Conservation (phyloP, 2,113 vertebrate species). For the Rattus norvegicus region DNA sequence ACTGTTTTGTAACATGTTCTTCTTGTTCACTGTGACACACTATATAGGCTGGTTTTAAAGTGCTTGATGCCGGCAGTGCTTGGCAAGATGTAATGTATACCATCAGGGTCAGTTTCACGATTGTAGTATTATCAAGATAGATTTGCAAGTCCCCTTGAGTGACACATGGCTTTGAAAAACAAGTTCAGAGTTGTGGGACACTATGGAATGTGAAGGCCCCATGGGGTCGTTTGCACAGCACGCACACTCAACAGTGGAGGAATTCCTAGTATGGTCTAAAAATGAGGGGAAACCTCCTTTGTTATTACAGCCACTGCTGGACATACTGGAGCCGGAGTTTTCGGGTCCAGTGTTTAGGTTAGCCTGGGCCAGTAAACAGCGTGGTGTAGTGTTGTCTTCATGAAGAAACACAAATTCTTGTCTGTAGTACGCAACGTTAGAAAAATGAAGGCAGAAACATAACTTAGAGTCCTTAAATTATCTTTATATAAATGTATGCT, state of each 20-base stretch:
- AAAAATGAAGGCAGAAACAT: neutral
- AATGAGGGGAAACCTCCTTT: slow-evolving; percentile 11
- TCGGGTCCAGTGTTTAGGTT: neutral
- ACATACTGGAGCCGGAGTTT: neutral
- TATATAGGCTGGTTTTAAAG: slow-evolving; percentile 29
- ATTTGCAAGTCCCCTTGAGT: slow-evolving; percentile 46
- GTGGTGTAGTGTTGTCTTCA: neutral
- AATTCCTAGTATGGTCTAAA: slow-evolving; percentile 55
- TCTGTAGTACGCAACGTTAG: neutral
- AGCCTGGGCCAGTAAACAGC: neutral
- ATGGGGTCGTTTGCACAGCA: slow-evolving; percentile 37
- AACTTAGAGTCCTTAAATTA: slow-evolving; percentile 13
- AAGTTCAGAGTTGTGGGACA: slow-evolving; percentile 32
- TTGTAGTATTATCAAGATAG: neutral
- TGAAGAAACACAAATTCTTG: neutral
- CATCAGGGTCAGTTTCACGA: neutral
- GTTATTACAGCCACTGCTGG: neutral
- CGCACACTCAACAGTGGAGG: neutral
- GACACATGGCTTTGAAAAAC: slow-evolving; percentile 45
- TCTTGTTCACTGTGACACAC: slow-evolving; percentile 53
- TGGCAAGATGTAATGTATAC: neutral
- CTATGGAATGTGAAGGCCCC: slow-evolving; percentile 54
- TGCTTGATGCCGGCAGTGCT: slow-evolving; percentile 1
- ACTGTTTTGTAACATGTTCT: neutral
- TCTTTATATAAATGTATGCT: slow-evolving; percentile 23